Evolutionary conservation across 2,888 invertebrate genomes (phyloP), one percentile per base, ranked within the genome.

Genomic region (Campoplex capitator): DNA sequence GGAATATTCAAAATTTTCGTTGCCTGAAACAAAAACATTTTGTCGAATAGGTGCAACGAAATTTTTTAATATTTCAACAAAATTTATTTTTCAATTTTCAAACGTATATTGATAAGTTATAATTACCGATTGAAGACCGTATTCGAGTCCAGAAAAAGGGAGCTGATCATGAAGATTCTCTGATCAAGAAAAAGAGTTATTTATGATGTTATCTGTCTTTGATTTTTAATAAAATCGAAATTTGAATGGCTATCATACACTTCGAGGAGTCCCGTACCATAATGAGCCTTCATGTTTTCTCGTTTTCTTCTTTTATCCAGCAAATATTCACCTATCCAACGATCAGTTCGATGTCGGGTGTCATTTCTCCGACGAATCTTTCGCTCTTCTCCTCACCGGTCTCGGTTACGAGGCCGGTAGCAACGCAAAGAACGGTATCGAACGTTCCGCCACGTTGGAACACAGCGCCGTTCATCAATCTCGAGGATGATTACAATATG

Each of bases 401-500:
- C 2, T 96, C 96, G 90, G 96, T 96, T 91, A 96, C 96, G 92
- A 96, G 97, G 89, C 96, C 97, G 88, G 96, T 97, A 89, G 96
- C 97, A 90, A 96, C 97, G 86, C 96, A 97, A 88, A 96, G 97
- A 85, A 91, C 94, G 11, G 94, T 94, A 48, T 91, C 93, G 42
- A 94, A 93, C 85, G 94, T 94, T 48, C 94, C 94, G 45, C 96
- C 95, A 88, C 97, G 98, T 92, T 99, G 98, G 98, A 98, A 97
- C 94, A 96, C 97, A 78, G 96, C 96, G 71, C 97, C 98, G 78
- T 98, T 98, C 95, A 97, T 98, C 90, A 96, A 97, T 79, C 95
- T 98, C 92, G 99, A 99, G 94, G 99, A 99, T 94, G 99, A 99
- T 95, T 99, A 99, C 95, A 98, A 97, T 94, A 98, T 99, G 96